Evolutionary conservation across 2,113 vertebrate genomes (phyloP).

Genomic region (Chrysochloris asiatica): DNA sequence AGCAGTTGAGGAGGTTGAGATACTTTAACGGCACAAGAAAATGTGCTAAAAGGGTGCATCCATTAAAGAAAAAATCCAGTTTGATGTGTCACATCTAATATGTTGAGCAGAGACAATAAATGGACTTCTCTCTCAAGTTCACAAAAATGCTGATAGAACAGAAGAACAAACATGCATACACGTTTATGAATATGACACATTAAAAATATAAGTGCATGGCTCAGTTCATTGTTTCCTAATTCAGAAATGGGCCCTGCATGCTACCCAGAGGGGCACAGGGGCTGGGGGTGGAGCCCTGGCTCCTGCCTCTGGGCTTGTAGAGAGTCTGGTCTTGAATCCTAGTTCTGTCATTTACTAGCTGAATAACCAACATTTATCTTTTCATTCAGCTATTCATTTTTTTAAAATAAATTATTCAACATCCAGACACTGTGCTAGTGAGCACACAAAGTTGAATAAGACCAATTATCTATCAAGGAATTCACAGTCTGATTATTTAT

Average conservation of each 20-base stretch:
- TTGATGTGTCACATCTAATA: not conserved
- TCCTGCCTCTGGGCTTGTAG: not conserved
- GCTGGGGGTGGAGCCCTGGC: not conserved
- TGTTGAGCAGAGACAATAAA: slow-evolving; percentile 10
- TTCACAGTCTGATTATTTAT: not conserved
- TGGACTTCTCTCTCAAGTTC: not conserved
- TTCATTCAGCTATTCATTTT: slow-evolving; percentile 30
- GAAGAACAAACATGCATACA: not conserved
- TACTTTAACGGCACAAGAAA: slow-evolving; percentile 71
- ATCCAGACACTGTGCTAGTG: not conserved
- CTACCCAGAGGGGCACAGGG: not conserved
- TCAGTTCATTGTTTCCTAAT: not conserved
- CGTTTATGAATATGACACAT: not conserved
- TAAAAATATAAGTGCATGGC: not conserved
- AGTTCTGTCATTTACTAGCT: not conserved
- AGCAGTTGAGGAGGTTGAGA: slow-evolving; percentile 58
- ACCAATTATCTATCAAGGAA: not conserved
- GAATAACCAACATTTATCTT: not conserved
- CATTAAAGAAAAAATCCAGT: slow-evolving; percentile 1
- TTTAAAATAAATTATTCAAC: slow-evolving; percentile 4
- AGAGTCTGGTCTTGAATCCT: not conserved
- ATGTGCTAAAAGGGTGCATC: slow-evolving; percentile 63
- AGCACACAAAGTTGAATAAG: not conserved
- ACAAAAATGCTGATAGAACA: not conserved
- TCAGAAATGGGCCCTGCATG: not conserved